Evolutionary conservation across 2,888 invertebrate genomes (phyloP).

Genomic region (Drosophila longiperda): DNA sequence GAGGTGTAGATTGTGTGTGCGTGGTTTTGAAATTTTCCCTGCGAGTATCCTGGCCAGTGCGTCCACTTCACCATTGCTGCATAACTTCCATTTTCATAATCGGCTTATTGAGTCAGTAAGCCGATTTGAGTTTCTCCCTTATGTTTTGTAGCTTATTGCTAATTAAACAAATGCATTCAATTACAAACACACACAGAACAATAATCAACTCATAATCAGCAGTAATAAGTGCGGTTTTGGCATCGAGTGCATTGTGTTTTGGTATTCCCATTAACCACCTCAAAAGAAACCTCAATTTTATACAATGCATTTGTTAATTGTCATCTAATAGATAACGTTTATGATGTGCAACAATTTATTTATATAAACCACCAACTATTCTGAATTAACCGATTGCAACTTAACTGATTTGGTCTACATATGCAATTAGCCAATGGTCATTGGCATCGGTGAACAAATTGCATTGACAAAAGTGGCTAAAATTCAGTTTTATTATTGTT

Average conservation of each 20-base stretch:
- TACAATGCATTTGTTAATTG: slow-evolving; percentile 41
- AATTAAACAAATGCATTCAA: slow-evolving; percentile 37
- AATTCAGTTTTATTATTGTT: background rate
- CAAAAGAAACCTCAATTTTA: slow-evolving; percentile 66
- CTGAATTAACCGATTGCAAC: slow-evolving; percentile 6
- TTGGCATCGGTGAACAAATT: background rate
- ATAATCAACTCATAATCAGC: slow-evolving; percentile 58
- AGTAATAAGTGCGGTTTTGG: slow-evolving; percentile 51
- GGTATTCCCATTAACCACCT: slow-evolving; percentile 46
- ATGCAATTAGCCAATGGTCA: slow-evolving; percentile 48
- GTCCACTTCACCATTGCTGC: background rate
- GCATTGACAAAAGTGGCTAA: background rate
- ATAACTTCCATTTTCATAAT: slow-evolving; percentile 13
- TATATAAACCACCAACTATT: background rate
- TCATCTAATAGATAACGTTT: slow-evolving; percentile 7
- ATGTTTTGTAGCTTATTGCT: slow-evolving; percentile 14
- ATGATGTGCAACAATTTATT: slow-evolving; percentile 18
- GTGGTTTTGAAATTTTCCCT: background rate
- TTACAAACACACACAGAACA: slow-evolving; percentile 1
- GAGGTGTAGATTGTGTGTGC: background rate
- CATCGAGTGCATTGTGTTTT: slow-evolving; percentile 18
- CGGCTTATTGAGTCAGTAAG: slow-evolving; percentile 30
- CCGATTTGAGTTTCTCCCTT: slow-evolving; percentile 33
- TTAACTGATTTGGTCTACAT: slow-evolving; percentile 19
- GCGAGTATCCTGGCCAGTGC: background rate